These are phyloP conservation scores for Sesia apiformis DNA, from an alignment of 2,888 invertebrate species.

Conservation along the genomic window DNA sequence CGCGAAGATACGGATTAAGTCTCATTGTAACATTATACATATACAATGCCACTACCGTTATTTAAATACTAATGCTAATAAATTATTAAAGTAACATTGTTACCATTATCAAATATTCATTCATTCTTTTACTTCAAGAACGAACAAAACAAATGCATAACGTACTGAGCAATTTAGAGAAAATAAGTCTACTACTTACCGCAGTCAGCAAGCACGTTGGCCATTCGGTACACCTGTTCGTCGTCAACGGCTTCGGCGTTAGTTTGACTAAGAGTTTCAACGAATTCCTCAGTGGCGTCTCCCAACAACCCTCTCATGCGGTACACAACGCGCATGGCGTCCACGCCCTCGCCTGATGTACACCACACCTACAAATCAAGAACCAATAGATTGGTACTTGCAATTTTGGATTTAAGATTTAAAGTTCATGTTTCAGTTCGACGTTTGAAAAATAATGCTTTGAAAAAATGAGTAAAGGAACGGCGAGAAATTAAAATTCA, in stretches of 20 bases:
- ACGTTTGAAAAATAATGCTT: no score
- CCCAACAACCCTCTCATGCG: slow-evolving; percentile 98
- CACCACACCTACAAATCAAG: slow-evolving; percentile 82
- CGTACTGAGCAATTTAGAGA: neutral
- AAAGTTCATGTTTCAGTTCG: no score
- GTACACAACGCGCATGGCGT: slow-evolving; percentile 98
- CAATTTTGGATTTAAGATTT: neutral
- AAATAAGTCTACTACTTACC: slow-evolving; percentile 27
- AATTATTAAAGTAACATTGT: no score
- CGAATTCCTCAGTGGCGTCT: slow-evolving; percentile 99
- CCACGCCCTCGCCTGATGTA: slow-evolving; percentile 91
- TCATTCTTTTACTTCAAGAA: no score
- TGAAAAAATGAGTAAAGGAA: no score
- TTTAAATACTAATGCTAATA: no score
- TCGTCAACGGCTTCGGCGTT: slow-evolving; percentile 92
- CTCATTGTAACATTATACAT: no score
- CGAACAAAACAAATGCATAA: no score
- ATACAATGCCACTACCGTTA: no score
- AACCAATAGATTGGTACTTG: neutral
- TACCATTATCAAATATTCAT: no score
- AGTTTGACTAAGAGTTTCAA: slow-evolving; percentile 91
- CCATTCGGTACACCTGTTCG: slow-evolving; percentile 88
- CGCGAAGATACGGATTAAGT: no score
- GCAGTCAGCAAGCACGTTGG: slow-evolving; percentile 64
- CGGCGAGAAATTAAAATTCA: no score